phyloP scores from a whole-genome alignment of 2,888 invertebrate genomes.

The Orthosia cruda region DNA sequence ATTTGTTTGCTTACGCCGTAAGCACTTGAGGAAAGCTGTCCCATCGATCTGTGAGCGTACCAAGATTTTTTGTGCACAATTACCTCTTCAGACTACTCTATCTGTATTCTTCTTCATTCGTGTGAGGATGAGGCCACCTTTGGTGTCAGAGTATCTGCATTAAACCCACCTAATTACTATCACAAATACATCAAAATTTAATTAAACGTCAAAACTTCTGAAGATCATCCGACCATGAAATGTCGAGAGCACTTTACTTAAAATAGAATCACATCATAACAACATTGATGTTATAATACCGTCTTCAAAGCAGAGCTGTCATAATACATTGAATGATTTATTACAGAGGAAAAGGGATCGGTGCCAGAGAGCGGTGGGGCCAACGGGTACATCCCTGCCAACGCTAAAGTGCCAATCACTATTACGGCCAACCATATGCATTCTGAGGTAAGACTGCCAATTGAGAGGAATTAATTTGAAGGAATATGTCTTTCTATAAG shows the following conservation, averaged over 20 bases:
- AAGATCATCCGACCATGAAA: constrained; percentile 38
- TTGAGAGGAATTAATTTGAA: constrained; percentile 25
- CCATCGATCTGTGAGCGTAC: not conserved
- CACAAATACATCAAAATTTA: constrained; percentile 20
- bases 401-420: constrained; percentile 92
- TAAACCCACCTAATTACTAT: too few species aligned
- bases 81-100: not conserved
- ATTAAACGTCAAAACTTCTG: constrained; percentile 43
- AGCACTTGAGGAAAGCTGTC: too few species aligned
- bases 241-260: constrained; percentile 33
- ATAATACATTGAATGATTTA: constrained; percentile 64
- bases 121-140: too few species aligned
- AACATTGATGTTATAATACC: constrained; percentile 53
- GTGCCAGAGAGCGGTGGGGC: constrained; percentile 83
- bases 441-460: constrained; percentile 91
- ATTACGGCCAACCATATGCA: constrained; percentile 95
- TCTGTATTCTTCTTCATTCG: too few species aligned
- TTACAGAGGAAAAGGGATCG: constrained; percentile 88
- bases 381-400: constrained; percentile 88
- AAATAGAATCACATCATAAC: constrained; percentile 50
- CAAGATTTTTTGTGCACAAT: not conserved
- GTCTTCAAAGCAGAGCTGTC: constrained; percentile 58
- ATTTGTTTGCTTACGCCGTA: too few species aligned
- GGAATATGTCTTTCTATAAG: not conserved
- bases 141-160: too few species aligned